Conservation (phyloP, 2,888 invertebrate species). For the Conomelus anceps region DNA sequence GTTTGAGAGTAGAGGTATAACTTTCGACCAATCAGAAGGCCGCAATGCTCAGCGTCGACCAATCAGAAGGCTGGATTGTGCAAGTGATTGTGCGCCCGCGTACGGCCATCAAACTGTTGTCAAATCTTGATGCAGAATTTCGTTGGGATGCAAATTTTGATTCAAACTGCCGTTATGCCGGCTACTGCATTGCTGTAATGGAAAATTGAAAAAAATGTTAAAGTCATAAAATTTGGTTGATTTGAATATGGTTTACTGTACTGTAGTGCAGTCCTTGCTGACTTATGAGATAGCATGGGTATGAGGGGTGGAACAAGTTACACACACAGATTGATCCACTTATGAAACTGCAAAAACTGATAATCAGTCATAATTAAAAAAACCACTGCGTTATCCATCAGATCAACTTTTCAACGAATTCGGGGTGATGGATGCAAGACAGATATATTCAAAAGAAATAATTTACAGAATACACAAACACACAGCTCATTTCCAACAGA, state of each 20-base stretch:
- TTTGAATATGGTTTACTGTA: too few species aligned
- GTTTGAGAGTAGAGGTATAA: not conserved
- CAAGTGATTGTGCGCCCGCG: too few species aligned
- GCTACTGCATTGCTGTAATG: constrained; percentile 66
- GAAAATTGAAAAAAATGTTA: constrained; percentile 27
- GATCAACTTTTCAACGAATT: too few species aligned
- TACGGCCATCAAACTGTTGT: not conserved
- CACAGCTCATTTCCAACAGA: too few species aligned
- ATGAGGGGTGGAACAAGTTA: too few species aligned
- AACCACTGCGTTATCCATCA: too few species aligned
- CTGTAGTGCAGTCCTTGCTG: too few species aligned
- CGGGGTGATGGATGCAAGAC: too few species aligned
- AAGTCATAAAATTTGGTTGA: not conserved
- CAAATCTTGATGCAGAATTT: constrained; percentile 50
- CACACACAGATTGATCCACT: too few species aligned
- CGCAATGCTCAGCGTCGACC: not conserved
- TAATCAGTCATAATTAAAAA: not conserved
- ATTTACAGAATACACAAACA: too few species aligned
- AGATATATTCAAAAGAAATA: too few species aligned
- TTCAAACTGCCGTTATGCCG: constrained; percentile 67
- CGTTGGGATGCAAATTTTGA: constrained; percentile 76
- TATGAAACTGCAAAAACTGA: constrained; percentile 6
- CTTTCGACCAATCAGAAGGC: not conserved
- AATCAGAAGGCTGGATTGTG: not conserved
- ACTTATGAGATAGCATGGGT: too few species aligned